Base-by-base conservation (phyloP, 2,113 vertebrate genomes). In the Rostratula benghalensis region DNA sequence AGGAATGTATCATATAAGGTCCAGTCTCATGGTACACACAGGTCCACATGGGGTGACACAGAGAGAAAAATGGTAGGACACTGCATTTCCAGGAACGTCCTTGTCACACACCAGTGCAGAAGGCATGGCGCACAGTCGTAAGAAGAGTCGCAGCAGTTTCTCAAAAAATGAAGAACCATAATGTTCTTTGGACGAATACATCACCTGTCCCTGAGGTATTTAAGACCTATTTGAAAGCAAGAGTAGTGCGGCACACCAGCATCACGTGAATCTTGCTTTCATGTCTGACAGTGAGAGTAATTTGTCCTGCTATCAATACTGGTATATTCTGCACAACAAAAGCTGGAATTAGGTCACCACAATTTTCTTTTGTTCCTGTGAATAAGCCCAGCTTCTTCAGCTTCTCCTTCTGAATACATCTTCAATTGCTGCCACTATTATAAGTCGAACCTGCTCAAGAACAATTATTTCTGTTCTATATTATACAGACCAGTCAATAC, bases 301-400 rank as follows among this genome's bases (percentile, higher is more conserved):
- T 98, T 97, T 94, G 87, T 94, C 77, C 92, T 93, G 83, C 96
- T 97, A 96, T 98, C 97, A 97, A 95, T 98, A 96, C 93, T 83
- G 60, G 82, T 74, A 83, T 69, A 95, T 95, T 95, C 94, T 94
- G 61, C 79, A 97, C 92, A 98, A 98, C 80, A 97, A 98, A 97
- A 97, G 95, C 95, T 91, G 81, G 91, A 98, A 98, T 97, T 97
- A 98, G 97, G 97, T 98, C 97, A 97, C 53, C 80, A 94, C 92
- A 97, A 98, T 98, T 97, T 97, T 97, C 97, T 95, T 97, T 98
- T 98, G 95, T 98, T 96, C 89, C 94, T 90, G 61, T 74, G 91
- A 96, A 94, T 48, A 95, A 92, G 86, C 61, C 63, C 27, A 45
- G 69, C 71, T 95, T 95, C 93, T 97, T 96, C 81, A 86, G 88